Base-by-base conservation (phyloP, 2,888 invertebrate genomes). In the Apeira syringaria region DNA sequence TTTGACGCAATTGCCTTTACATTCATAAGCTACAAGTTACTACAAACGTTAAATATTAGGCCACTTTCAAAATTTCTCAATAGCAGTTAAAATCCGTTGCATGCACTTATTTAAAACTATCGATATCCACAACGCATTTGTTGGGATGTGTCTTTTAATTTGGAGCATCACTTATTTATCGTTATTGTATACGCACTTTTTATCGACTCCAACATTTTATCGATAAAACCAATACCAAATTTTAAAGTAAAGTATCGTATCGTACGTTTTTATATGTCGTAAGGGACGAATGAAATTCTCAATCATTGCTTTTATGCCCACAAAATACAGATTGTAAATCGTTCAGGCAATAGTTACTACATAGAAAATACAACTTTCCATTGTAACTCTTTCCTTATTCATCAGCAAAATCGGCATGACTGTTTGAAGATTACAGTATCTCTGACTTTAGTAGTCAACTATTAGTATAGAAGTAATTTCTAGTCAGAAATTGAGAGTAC, bases 11-110 rank as follows among this genome's bases (percentile, higher is more conserved):
- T 2, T 30, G 30, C 20, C 6, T 9, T 8, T 33, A 22, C 26
- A 39, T 20, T 38, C 18, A 26, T 3, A 31, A 46, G 39, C 45
- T 40, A 31, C 17, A 31, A 40, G 11, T 24, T 27, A 10, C 34
- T 35, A 46, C 24, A 4, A 27, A 30, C 24, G 13, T 37, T 22
- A 38, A 10, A 11, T 26, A 12, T 45, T 20, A 46, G 45, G 45
- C 45, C 45, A 40, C 45, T 40, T 31, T 31, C 39, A 31, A 31
- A 27, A 36, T 31, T 42, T 26, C 38, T 34, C 12, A 11, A 31
- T 26, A 40, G 38, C 38, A 26, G 26, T 33, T 33, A 33, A 9
- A 36, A 34, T 39, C 34, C 34, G 39, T 26, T 9, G 34, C 17
- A 26, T 11, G 37, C 32, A 15, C 13, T 35, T 35, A 18, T 9